Evolutionary conservation across 2,797 vertebrate species (phyloP).

Genomic region (Xenentodon cancila): DNA sequence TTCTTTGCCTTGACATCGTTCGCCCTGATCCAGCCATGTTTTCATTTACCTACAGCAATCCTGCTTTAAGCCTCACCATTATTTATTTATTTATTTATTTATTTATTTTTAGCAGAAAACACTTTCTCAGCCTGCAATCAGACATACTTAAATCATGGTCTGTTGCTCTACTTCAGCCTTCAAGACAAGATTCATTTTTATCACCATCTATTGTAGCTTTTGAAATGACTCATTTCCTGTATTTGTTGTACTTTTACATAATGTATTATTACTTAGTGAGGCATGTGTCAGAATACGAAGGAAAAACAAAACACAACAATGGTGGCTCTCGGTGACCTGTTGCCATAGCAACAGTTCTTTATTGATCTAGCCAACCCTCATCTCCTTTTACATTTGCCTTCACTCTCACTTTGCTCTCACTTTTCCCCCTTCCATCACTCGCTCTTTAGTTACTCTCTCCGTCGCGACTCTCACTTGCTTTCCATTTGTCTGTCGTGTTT

Average conservation of each 20-base stretch:
- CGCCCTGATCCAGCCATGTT: conserved; percentile 50
- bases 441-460: conserved; percentile 65
- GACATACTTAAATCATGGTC: conserved; percentile 29
- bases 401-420: conserved; percentile 62
- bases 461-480: conserved; percentile 49
- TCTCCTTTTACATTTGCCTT: conserved; percentile 71
- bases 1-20: conserved; percentile 65
- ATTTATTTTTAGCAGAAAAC: conserved; percentile 53
- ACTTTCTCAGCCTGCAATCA: conserved; percentile 41
- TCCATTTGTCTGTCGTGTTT: conserved; percentile 64
- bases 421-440: conserved; percentile 54
- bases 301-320: conserved; percentile 58
- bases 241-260: conserved; percentile 39
- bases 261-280: conserved; percentile 22
- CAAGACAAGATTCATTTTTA: neutral
- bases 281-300: conserved; percentile 9
- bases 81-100: too few species aligned
- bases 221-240: conserved; percentile 40
- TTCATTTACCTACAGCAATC: conserved; percentile 56
- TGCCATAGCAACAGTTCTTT: conserved; percentile 77
- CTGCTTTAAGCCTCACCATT: conserved; percentile 45
- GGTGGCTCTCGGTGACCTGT: conserved; percentile 74
- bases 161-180: conserved; percentile 31
- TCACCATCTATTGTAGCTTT: conserved; percentile 27
- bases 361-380: conserved; percentile 74